Evolutionary conservation across 2,888 invertebrate genomes (phyloP).

Genomic region (Cephus sareptanus): DNA sequence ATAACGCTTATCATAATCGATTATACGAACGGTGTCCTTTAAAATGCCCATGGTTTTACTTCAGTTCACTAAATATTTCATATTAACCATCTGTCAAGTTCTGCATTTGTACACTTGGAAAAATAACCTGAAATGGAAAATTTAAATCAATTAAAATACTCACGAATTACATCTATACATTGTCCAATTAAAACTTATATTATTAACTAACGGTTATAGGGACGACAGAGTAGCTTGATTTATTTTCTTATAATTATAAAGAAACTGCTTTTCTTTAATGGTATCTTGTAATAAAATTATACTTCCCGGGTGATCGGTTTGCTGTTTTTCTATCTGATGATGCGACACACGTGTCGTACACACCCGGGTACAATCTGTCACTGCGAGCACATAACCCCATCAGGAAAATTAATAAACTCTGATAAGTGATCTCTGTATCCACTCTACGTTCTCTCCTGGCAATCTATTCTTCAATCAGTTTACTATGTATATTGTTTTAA

Average conservation of each 20-base stretch:
- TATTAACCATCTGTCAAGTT: background rate
- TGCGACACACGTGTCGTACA: background rate
- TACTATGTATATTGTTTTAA: background rate
- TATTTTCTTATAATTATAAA: background rate
- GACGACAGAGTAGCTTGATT: background rate
- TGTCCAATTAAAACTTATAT: background rate
- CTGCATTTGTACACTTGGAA: background rate
- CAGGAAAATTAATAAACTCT: constrained; percentile 13
- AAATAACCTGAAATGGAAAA: background rate
- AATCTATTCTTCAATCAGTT: constrained; percentile 1
- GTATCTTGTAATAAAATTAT: constrained; percentile 4
- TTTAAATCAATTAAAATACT: background rate
- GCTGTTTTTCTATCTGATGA: background rate
- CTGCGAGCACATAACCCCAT: background rate
- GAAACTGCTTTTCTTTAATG: background rate
- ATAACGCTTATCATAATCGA: background rate
- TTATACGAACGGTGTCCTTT: background rate
- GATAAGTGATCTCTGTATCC: constrained; percentile 8
- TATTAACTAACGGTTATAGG: background rate
- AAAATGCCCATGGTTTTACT: background rate
- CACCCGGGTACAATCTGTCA: constrained; percentile 14
- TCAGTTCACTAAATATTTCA: background rate
- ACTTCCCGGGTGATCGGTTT: background rate
- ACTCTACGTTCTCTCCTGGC: background rate
- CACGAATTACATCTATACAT: background rate